Evolutionary conservation across 1,140 invertebrate genomes (phyloP).

Genomic region (Drosophila tsacasi): DNA sequence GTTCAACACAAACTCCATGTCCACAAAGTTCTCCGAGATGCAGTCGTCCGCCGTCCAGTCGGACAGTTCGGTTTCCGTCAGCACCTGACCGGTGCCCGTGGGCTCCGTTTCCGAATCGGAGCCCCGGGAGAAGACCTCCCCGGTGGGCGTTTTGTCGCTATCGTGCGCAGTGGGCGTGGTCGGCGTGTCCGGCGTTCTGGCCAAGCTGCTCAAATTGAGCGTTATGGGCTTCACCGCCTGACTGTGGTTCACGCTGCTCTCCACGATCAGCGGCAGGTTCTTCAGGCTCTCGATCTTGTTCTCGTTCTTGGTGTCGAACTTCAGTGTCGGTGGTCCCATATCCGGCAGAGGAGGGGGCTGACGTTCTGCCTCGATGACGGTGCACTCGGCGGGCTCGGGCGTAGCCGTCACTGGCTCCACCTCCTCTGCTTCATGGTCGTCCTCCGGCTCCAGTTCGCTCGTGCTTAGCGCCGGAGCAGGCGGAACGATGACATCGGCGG

Average conservation of each 20-base stretch:
- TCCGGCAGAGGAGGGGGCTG: conserved; percentile 63
- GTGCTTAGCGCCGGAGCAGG: conserved; percentile 56
- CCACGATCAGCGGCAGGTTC: conserved; percentile 78
- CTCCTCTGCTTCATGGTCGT: conserved; percentile 64
- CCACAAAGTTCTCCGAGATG: conserved; percentile 90
- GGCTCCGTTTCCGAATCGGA: conserved; percentile 87
- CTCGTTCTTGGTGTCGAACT: conserved; percentile 84
- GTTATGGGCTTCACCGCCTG: conserved; percentile 76
- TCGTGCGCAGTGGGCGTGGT: conserved; percentile 75
- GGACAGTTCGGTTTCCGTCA: conserved; percentile 93
- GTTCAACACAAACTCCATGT: conserved; percentile 88
- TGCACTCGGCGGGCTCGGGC: conserved; percentile 74
- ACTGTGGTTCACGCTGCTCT: conserved; percentile 52
- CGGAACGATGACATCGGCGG: conserved; percentile 70
- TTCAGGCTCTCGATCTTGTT: conserved; percentile 84
- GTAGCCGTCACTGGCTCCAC: conserved; percentile 75
- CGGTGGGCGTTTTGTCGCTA: conserved; percentile 82
- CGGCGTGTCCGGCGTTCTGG: conserved; percentile 70
- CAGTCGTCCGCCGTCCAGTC: conserved; percentile 93
- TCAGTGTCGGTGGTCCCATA: conserved; percentile 70
- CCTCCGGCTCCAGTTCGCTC: conserved; percentile 62
- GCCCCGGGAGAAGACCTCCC: conserved; percentile 56
- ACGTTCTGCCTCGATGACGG: conserved; percentile 65
- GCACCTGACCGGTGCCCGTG: conserved; percentile 88
- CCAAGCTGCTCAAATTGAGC: conserved; percentile 62